A percentile compares a stretch with the other conserved stretches of the same genome.
phyloP scores from a whole-genome alignment of 1,140 invertebrate genomes.

The Drosophila simulans region DNA sequence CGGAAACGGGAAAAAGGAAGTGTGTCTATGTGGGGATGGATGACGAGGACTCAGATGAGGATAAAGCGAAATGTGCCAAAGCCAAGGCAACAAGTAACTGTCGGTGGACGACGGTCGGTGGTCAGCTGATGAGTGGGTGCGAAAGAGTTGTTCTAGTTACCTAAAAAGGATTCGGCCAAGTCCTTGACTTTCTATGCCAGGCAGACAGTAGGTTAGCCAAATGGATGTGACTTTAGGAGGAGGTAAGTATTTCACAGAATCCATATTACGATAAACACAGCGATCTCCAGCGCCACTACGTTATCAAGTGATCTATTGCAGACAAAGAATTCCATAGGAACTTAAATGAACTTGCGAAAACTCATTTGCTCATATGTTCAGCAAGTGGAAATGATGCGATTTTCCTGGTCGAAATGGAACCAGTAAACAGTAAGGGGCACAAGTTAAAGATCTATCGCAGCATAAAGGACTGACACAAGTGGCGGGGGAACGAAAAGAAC shows the following conservation, averaged over 20 bases:
- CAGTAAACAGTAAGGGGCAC: slow-evolving; percentile 1
- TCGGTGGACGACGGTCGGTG: slow-evolving; percentile 14
- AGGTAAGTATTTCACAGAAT: not conserved
- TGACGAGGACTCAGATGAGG: not conserved
- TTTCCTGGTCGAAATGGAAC: slow-evolving; percentile 4
- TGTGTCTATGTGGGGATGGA: not conserved
- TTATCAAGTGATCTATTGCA: not conserved
- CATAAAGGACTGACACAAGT: slow-evolving; percentile 10
- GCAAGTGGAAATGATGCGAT: slow-evolving; percentile 28
- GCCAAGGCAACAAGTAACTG: slow-evolving; percentile 38
- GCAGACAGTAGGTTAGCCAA: not conserved
- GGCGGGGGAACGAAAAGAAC: slow-evolving; percentile 16
- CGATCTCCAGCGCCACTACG: not conserved
- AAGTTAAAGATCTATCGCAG: slow-evolving; percentile 27
- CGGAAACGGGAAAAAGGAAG: not conserved
- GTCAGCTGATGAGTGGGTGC: slow-evolving; percentile 29
- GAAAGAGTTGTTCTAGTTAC: slow-evolving; percentile 33
- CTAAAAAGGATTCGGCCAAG: slow-evolving; percentile 7
- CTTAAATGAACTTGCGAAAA: slow-evolving; percentile 36
- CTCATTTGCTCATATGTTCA: not conserved
- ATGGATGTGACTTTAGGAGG: not conserved
- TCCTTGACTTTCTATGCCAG: slow-evolving; percentile 3
- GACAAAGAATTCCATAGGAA: not conserved
- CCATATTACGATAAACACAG: not conserved
- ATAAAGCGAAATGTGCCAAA: slow-evolving; percentile 27